Conservation (phyloP, 1,140 invertebrate species). For the Heliconius melpomene region DNA sequence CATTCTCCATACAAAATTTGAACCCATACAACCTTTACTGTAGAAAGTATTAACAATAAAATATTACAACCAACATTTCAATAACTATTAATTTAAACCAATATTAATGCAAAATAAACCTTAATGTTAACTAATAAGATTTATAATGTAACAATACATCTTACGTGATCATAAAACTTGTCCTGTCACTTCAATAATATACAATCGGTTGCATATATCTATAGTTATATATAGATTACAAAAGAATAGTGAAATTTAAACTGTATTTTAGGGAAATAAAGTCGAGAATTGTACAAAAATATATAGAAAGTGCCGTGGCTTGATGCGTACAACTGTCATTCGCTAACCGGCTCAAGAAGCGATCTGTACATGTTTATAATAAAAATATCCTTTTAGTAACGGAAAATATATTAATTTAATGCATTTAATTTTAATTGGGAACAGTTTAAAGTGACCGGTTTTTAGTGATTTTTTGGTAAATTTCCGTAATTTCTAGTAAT, state of each 20-base stretch:
- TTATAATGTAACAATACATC: background rate
- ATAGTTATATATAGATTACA: background rate
- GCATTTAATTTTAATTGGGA: background rate
- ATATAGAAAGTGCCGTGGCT: background rate
- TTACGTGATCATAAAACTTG: constrained; percentile 2
- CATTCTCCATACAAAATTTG: background rate
- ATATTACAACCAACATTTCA: background rate
- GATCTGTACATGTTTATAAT: background rate
- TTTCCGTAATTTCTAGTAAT: background rate
- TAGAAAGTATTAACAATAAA: background rate
- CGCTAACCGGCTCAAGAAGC: constrained; percentile 1
- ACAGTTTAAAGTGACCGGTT: background rate
- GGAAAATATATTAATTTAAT: background rate
- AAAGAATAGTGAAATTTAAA: background rate
- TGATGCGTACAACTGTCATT: background rate
- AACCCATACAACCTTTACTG: background rate
- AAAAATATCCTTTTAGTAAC: background rate
- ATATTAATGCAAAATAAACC: background rate
- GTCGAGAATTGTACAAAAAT: background rate
- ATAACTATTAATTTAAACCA: background rate
- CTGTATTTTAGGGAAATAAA: background rate
- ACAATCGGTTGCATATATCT: background rate
- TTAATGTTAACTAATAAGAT: background rate
- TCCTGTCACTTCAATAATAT: background rate
- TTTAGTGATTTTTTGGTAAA: background rate